Evolutionary conservation across 2,888 invertebrate species (phyloP), one percentile per base, ranked within the genome.

Genomic region (Camptogramma bilineatum): DNA sequence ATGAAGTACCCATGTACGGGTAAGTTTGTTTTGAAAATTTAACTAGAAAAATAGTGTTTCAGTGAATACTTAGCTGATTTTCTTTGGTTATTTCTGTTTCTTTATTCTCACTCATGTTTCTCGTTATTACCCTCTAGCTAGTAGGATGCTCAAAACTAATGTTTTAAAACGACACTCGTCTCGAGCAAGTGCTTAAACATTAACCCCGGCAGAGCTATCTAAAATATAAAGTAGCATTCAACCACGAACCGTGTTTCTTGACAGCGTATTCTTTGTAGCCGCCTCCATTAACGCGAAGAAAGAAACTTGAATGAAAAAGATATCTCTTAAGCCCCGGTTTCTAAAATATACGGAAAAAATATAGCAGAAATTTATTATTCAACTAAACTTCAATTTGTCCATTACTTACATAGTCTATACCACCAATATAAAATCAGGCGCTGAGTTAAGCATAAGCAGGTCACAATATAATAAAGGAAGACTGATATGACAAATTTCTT

Each of bases 281-380:
- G n/a, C 47, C 54, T 70, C 67, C 62, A 70, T 67, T 70, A 62
- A 62, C 50, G 57, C 55, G 55, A 64, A 54, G 44, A 68, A 60
- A 70, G 59, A 63, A 66, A 70, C 60, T 63, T 68, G 68, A 70
- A 70, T 70, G 66, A 62, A 68, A 64, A 64, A 66, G 68, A 39
- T 39, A 39, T 68, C 58, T 55, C 34, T 58, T 44, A 44, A 44
- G 44, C 44, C 7, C 0, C 44, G 0, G 44, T 44, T 44, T 4
- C 44, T 17, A 44, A 44, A 44, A 17, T 42, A n/a, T 13, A n/a
- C 13, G n/a, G 3, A 1, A 13, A 10, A 16, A 16, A 10, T 42
- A 42, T 16, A 16, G 7, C 16, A 2, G 4, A n/a, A 16, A 10
- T 16, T n/a, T 39, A 3, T 39, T 39, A 39, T n/a, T 39, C n/a